Evolutionary conservation across 2,797 vertebrate species (phyloP), one percentile per base, ranked within the genome.

Genomic region (Gadopsis bispinosus): DNA sequence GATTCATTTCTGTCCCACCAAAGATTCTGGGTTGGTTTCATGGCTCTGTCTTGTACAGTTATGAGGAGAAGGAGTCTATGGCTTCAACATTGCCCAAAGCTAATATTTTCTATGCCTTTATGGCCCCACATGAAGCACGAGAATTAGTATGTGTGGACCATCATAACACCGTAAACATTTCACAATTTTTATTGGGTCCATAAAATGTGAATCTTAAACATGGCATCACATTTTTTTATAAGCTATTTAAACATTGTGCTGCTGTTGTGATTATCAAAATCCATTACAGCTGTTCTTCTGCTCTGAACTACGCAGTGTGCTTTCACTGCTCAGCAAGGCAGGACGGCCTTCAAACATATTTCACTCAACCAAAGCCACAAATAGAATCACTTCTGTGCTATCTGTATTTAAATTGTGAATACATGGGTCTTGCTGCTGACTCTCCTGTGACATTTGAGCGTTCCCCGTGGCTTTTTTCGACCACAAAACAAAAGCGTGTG

Each of bases 151-250:
- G 56, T 61, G 59, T 63, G 26, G 39, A 79, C 43, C 83, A 88
- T 87, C 70, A 86, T 73, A 87, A 90, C 73, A 79, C 79, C 58
- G 65, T 77, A 66, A 90, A 85, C 67, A 56, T 80, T 87, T 73
- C 56, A 59, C 82, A 29, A 43, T 66, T 71, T 89, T 91, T 91
- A 93, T 81, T 82, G 65, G 80, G 61, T 60, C 86, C 86, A 86
- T 93, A 92, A 93, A 93, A 89, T 89, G 79, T 90, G 47, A 79
- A 80, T 86, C 83, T 85, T 84, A 88, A 87, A 82, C 76, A 81
- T 85, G 73, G 77, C 63, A 79, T 84, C 64, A 64, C 5, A 68
- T 50, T 61, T 67, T 83, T 83, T 91, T 84, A 81, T 75, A 67
- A 79, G 75, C 56, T 80, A 39, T 77, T 83, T 82, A 84, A 84